Base-by-base conservation (phyloP, 1,140 invertebrate genomes). In the Diachasmimorpha longicaudata region DNA sequence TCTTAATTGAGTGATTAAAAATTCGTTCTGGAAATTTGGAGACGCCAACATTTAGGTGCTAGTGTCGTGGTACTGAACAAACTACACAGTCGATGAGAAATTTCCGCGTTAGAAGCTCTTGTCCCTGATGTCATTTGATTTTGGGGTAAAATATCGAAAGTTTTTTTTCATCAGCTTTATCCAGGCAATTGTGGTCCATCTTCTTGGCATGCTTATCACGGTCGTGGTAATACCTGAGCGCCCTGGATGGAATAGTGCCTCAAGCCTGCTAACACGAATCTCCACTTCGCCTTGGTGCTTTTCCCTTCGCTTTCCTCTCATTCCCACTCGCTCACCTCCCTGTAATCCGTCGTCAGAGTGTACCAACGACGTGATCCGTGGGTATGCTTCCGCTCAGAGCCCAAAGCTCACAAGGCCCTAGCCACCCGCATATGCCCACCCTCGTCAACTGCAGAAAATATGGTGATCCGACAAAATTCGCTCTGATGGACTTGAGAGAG, bases 201-300 rank as follows among this genome's bases (percentile, higher is more conserved):
- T 36, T 72, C 46, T 72, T 72, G 48, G 48, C 75, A 80, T 79
- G 78, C 81, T 82, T 78, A 83, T 81, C 82, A 81, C 76, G 78
- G 68, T 39, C 58, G 73, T 71, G 76, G 74, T 82, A 80, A 81
- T 80, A 76, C 80, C 31, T 31, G 37, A 6, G 58, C 55, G 79
- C 76, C 76, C 19, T 39, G 31, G 67, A 70, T 58, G 67, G 48
- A 69, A 79, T 77, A 78, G 55, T 37, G 76, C 70, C 69, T 48
- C 58, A 72, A 68, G 74, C 46, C 48, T 75, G 72, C 74, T 76
- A 77, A 83, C 82, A 83, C 70, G 82, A 78, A 78, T 83, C 74
- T 82, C 79, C 81, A 83, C 82, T 83, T 80, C 75, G 80, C 74
- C 77, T 68, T 68, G 66, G n/a, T 39, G n/a, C 66, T 39, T 36